Conservation (phyloP, 2,113 vertebrate genomes). For the Callipepla californica region DNA sequence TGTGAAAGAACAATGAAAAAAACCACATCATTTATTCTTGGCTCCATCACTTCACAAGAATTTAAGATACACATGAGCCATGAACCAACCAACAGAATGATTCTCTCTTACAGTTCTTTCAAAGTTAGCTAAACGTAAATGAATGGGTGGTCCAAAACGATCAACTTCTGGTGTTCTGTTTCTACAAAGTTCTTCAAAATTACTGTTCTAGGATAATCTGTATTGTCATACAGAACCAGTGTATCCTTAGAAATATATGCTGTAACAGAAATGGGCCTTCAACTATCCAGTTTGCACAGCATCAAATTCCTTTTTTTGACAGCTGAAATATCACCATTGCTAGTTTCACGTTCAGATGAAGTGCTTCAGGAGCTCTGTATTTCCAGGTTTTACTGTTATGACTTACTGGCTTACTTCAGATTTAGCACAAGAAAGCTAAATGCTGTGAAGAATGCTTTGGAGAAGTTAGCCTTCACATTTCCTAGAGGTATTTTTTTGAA, state of each 20-base stretch:
- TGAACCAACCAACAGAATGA: not conserved
- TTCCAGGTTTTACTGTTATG: not conserved
- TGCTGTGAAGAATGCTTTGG: not conserved
- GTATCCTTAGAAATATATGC: not conserved
- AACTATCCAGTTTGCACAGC: not conserved
- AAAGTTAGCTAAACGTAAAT: not conserved
- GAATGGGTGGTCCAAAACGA: not conserved
- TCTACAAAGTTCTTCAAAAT: not conserved
- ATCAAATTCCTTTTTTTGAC: not conserved
- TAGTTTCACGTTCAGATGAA: not conserved
- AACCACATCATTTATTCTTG: not conserved
- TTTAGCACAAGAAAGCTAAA: not conserved
- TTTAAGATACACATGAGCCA: not conserved
- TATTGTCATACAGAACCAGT: not conserved
- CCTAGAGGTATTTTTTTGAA: not conserved
- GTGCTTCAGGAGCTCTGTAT: not conserved
- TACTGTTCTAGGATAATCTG: not conserved
- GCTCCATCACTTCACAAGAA: not conserved
- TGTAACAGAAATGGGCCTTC: not conserved
- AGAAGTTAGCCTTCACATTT: not conserved
- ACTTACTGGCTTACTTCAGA: not conserved
- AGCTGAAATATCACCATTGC: not conserved
- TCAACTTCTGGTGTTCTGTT: not conserved
- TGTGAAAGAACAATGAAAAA: fast-evolving
- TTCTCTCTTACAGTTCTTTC: not conserved